Percentiles rank a stretch among this genome's conserved stretches.
phyloP scores from a whole-genome alignment of 2,113 vertebrate species.

The Thomomys bottae region DNA sequence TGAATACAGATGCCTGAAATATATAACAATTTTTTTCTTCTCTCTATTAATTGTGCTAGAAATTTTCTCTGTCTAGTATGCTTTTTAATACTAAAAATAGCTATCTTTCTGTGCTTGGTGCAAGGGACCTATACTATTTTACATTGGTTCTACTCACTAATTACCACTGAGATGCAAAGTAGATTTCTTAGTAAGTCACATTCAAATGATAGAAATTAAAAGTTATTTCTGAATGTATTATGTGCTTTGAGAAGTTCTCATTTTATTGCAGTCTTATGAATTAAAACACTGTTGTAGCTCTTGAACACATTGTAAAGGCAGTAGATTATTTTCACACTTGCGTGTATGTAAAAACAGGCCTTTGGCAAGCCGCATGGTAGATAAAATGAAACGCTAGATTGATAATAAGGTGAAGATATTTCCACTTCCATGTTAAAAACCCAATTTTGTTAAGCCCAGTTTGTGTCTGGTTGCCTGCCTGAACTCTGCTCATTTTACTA shows the following conservation, averaged over 20 bases:
- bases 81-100: constrained; percentile 70
- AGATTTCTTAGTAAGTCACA: constrained; percentile 71
- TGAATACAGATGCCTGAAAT: not conserved
- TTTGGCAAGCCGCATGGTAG: constrained; percentile 64
- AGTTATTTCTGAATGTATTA: constrained; percentile 75
- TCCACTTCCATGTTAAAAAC: not conserved
- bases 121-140: constrained; percentile 70
- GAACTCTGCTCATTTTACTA: not conserved
- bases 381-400: constrained; percentile 30
- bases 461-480: not conserved
- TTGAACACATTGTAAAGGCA: constrained; percentile 83
- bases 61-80: constrained; percentile 45
- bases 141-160: constrained; percentile 82
- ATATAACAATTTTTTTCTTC: not conserved
- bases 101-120: constrained; percentile 71
- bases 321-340: constrained; percentile 86
- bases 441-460: not conserved
- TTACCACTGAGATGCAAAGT: constrained; percentile 78
- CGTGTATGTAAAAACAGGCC: constrained; percentile 79
- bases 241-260: constrained; percentile 77
- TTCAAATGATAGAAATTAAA: constrained; percentile 84
- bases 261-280: constrained; percentile 80
- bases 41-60: not conserved
- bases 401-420: not conserved
- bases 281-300: constrained; percentile 80